Conservation (phyloP, 2,888 invertebrate genomes). For the Diaperis boleti region DNA sequence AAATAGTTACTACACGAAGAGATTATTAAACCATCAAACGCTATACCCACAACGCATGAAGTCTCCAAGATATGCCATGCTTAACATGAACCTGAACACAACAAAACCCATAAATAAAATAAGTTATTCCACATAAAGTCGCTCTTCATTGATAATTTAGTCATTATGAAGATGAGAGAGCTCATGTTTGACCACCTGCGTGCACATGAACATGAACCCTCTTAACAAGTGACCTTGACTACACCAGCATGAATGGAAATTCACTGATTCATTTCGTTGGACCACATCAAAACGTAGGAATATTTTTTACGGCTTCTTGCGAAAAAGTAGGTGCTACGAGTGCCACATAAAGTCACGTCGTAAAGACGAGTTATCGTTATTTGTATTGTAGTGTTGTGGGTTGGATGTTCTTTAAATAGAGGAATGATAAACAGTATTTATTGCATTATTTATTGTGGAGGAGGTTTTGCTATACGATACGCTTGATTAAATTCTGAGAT, state of each 20-base stretch:
- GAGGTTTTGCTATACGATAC: neutral
- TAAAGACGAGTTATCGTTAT: too few species aligned
- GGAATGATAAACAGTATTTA: neutral
- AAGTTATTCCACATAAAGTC: slow-evolving; percentile 22
- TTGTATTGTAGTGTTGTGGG: neutral
- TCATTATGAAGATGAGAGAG: slow-evolving; percentile 20
- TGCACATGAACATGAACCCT: slow-evolving; percentile 18
- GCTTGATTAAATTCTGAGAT: neutral
- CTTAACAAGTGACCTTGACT: slow-evolving; percentile 18
- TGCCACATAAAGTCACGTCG: neutral
- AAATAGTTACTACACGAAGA: too few species aligned
- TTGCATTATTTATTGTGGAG: neutral
- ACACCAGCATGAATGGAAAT: slow-evolving; percentile 14
- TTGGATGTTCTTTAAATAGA: too few species aligned
- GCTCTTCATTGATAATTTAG: slow-evolving; percentile 28
- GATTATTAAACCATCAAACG: neutral
- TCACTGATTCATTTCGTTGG: slow-evolving; percentile 1
- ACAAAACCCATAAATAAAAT: slow-evolving; percentile 14
- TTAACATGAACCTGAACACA: neutral
- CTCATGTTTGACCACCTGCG: slow-evolving; percentile 26
- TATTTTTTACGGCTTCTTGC: neutral
- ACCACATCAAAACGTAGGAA: neutral
- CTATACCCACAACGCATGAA: neutral
- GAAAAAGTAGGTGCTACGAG: neutral
- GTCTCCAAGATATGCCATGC: neutral